Conservation (phyloP, 2,888 invertebrate species). For the Polylopha cassiicola region DNA sequence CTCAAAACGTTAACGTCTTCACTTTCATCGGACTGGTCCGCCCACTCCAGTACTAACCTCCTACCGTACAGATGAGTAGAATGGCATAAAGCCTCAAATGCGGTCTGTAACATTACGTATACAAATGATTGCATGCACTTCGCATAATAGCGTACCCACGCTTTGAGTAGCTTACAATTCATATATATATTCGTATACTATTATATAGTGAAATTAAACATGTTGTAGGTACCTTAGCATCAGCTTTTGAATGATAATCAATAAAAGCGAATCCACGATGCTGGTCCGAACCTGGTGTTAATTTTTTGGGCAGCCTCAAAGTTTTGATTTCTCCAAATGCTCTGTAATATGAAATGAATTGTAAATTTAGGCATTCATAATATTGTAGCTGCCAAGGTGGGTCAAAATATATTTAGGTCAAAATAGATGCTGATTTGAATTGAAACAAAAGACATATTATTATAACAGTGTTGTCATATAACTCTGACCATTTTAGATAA, state of each 20-base stretch:
- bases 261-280: slow-evolving; percentile 99
- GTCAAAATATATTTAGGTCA: too few relatives aligned
- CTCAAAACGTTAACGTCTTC: slow-evolving; percentile 88
- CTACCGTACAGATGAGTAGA: slow-evolving; percentile 99
- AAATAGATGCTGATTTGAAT: too few relatives aligned
- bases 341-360: slow-evolving; percentile 62
- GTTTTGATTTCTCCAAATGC: slow-evolving; percentile 96
- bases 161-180: too few relatives aligned
- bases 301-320: slow-evolving; percentile 92
- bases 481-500: too few relatives aligned
- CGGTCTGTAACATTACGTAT: slow-evolving; percentile 78
- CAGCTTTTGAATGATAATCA: slow-evolving; percentile 91
- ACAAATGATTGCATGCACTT: too few relatives aligned
- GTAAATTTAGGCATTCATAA: background rate
- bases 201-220: background rate
- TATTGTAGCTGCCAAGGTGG: too few relatives aligned
- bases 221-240: slow-evolving; percentile 87
- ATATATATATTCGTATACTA: background rate
- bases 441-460: slow-evolving; percentile 1
- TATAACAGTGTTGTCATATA: too few relatives aligned
- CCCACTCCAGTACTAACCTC: slow-evolving; percentile 97
- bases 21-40: slow-evolving; percentile 81
- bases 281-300: slow-evolving; percentile 83
- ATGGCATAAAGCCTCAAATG: slow-evolving; percentile 94
- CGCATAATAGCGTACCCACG: too few relatives aligned